A percentile compares a stretch with the other conserved stretches of the same genome.
Evolutionary conservation across 2,797 vertebrate species (phyloP).

Genomic region (Phaenicophaeus curvirostris): DNA sequence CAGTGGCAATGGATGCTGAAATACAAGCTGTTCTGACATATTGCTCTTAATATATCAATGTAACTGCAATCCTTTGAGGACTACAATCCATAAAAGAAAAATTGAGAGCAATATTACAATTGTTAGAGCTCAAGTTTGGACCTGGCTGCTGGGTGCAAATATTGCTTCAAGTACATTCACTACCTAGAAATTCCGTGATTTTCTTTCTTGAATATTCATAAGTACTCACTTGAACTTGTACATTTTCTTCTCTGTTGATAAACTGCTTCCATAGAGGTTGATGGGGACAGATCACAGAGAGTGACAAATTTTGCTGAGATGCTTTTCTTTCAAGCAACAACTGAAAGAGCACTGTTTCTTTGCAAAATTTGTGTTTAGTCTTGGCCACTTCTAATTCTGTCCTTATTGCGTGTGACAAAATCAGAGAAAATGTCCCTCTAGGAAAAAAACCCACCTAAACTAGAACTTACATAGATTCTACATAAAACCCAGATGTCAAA

Average conservation of each 20-base stretch:
- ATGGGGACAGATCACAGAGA: neutral
- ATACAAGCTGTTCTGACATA: neutral
- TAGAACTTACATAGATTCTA: neutral
- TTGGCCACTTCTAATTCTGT: neutral
- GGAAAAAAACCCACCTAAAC: fast-evolving
- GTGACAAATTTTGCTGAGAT: neutral
- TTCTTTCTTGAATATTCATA: neutral
- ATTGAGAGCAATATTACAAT: neutral
- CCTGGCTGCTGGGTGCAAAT: neutral
- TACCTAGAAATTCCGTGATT: neutral
- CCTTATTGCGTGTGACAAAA: neutral
- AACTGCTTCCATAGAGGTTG: neutral
- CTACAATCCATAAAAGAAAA: neutral
- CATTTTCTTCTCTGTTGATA: neutral
- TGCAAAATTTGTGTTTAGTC: neutral
- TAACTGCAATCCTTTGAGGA: neutral
- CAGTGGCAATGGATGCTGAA: neutral
- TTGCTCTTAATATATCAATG: neutral
- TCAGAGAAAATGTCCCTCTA: neutral
- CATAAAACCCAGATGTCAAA: neutral
- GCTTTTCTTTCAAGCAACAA: neutral
- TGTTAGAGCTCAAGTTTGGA: neutral
- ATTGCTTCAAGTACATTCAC: neutral
- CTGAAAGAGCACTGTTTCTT: neutral
- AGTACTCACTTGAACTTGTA: neutral